These are phyloP conservation scores for Drosophila santomea DNA, from an alignment of 1,140 invertebrate genomes.

Conservation along the genomic window DNA sequence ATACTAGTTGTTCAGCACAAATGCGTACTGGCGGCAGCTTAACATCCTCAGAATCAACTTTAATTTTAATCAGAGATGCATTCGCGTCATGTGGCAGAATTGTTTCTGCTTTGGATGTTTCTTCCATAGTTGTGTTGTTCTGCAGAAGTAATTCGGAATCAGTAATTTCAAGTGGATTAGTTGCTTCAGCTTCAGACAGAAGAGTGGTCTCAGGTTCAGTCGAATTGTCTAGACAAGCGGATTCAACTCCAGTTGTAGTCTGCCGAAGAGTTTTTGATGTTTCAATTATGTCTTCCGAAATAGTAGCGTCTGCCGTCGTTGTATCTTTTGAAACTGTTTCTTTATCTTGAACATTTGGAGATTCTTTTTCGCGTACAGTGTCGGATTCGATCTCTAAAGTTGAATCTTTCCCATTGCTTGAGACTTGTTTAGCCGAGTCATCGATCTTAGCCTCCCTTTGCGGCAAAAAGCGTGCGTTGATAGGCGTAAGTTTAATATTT, in stretches of 20 bases:
- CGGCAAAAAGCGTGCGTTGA: neutral
- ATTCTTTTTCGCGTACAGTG: neutral
- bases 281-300: neutral
- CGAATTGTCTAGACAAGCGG: neutral
- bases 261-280: neutral
- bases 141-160: neutral
- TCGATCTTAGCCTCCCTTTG: neutral
- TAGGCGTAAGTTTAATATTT: conserved; percentile 36
- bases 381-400: neutral
- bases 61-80: neutral
- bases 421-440: neutral
- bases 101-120: neutral
- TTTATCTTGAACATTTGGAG: too few species aligned
- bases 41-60: neutral
- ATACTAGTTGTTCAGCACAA: conserved; percentile 24
- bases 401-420: neutral
- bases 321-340: neutral
- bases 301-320: neutral
- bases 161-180: neutral
- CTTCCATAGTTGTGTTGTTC: neutral
- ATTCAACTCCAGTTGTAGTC: neutral
- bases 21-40: neutral
- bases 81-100: neutral
- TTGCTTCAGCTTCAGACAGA: neutral
- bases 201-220: neutral